Evolutionary conservation across 2,797 vertebrate genomes (phyloP), one percentile per base, ranked within the genome.

Genomic region (Gouania willdenowi): DNA sequence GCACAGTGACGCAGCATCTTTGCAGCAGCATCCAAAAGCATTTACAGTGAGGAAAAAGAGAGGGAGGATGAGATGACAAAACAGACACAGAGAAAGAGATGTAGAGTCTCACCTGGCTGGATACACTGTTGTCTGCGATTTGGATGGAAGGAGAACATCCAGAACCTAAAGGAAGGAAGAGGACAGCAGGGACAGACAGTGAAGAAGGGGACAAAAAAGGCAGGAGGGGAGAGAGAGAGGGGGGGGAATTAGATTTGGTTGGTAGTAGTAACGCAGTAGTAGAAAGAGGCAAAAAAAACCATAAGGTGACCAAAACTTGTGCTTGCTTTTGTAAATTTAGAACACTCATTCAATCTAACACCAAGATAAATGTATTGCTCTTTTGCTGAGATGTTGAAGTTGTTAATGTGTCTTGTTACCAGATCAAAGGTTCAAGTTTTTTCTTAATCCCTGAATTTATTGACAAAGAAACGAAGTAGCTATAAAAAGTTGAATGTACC

Each of bases 1-100:
- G 48, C 60, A 78, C 37, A 47, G 73, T 85, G 84, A 85, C 76
- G 67, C 81, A 82, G 84, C 82, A 77, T 68, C 59, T 77, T 75
- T 82, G 51, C 69, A 75, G 76, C 52, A 63, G 51, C 39, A 62
- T 33, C 52, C 37, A 59, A 55, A 60, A 44, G 21, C 68, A 65
- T 51, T 50, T 56, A 65, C 58, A 52, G 48, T 19, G 14, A 35
- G 34, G 21, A 18, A 27, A 26, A 48, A 25, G 24, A 21, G 36
- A 21, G 20, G 28, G 20, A n/a, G 22, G 18, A 5, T 5, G 7
- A 24, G 37, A 46, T n/a, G n/a, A 13, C 2, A 13, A 14, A 13
- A 14, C 13, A 14, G 13, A 14, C 3, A 22, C 23, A 35, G 41
- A 16, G 27, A 21, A 28, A 24, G 9, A 44, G 25, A 31, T 24